phyloP scores from a whole-genome alignment of 2,797 vertebrate species.

The Ctenosaura bakeri region DNA sequence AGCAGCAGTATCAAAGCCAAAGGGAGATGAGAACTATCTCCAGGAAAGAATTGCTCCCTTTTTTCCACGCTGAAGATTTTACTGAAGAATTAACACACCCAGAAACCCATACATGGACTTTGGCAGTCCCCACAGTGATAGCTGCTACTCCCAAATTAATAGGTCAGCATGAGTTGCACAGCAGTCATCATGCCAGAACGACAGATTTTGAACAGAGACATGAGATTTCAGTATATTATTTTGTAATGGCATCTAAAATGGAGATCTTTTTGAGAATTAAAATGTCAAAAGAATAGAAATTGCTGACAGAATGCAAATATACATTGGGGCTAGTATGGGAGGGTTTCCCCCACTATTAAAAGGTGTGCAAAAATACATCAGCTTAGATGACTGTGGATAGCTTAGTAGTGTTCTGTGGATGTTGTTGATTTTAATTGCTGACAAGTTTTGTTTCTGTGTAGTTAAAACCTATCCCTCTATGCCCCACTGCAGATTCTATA shows the following conservation, averaged over 20 bases:
- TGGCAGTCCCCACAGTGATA: neutral
- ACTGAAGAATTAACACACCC: neutral
- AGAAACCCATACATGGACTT: neutral
- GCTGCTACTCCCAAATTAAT: neutral
- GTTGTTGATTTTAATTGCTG: neutral
- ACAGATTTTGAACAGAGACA: neutral
- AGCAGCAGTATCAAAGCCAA: neutral
- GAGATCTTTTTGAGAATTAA: neutral
- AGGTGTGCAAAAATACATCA: neutral
- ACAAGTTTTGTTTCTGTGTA: neutral
- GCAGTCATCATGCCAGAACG: neutral
- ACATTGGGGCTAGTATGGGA: neutral
- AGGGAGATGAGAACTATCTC: neutral
- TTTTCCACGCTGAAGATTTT: neutral
- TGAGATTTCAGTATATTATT: neutral
- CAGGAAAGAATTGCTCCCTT: neutral
- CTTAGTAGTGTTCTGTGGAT: neutral
- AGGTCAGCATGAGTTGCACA: neutral
- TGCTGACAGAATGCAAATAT: neutral
- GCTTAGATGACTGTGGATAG: neutral
- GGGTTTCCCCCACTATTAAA: neutral
- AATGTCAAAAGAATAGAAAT: neutral
- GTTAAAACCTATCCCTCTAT: neutral
- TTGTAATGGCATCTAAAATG: neutral
- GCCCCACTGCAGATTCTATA: neutral